Evolutionary conservation across 1,140 invertebrate genomes (phyloP).

Genomic region (Acromyrmex heyeri): DNA sequence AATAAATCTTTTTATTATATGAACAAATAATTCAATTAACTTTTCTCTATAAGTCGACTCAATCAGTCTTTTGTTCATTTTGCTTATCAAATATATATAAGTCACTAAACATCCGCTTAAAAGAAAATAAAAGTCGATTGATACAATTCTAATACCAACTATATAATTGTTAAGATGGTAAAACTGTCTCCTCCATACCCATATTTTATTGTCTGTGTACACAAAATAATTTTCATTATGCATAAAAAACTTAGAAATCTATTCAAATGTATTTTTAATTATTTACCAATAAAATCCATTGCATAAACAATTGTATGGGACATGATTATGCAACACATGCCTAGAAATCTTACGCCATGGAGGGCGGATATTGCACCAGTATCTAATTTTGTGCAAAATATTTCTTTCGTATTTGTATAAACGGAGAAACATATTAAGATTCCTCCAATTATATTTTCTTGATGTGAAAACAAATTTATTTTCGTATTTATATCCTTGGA

Average conservation of each 20-base stretch:
- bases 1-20: constrained; percentile 83
- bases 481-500: constrained; percentile 54
- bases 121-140: constrained; percentile 86
- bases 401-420: constrained; percentile 82
- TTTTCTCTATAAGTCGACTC: constrained; percentile 73
- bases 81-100: constrained; percentile 82
- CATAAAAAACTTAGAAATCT: background rate
- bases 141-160: constrained; percentile 78
- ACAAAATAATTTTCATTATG: constrained; percentile 18
- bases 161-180: constrained; percentile 78
- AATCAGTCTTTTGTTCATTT: constrained; percentile 69
- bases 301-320: constrained; percentile 77
- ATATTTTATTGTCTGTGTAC: constrained; percentile 79
- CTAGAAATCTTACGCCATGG: constrained; percentile 85
- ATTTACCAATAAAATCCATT: constrained; percentile 81
- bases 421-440: constrained; percentile 84
- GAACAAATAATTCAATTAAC: constrained; percentile 77
- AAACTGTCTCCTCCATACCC: constrained; percentile 58
- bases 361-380: constrained; percentile 78
- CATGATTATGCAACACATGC: constrained; percentile 86
- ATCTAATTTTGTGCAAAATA: constrained; percentile 77
- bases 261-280: constrained; percentile 21
- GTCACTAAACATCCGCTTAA: constrained; percentile 85
- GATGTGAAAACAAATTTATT: constrained; percentile 13
- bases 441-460: constrained; percentile 66